A percentile compares a stretch with the other conserved stretches of the same genome.
phyloP scores from a whole-genome alignment of 2,797 vertebrate genomes.

The Myotis vivesi region DNA sequence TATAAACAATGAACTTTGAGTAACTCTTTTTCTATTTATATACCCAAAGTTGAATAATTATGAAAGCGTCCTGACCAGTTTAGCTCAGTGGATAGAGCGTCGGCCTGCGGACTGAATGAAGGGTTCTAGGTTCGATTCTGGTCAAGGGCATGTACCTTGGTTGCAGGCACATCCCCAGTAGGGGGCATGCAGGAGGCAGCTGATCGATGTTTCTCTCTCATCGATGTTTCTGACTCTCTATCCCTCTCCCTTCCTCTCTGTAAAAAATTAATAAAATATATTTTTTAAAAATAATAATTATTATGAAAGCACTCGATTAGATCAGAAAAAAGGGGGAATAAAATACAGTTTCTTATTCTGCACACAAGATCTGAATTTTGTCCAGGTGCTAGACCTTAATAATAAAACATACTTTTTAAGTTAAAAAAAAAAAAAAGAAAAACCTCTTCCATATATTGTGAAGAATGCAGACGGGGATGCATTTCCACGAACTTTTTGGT shows the following conservation, averaged over 20 bases:
- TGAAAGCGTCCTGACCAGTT: not conserved
- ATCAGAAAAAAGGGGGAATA: conserved; percentile 22
- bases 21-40: not conserved
- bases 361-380: conserved; percentile 53
- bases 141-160: too few relatives aligned
- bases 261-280: too few relatives aligned
- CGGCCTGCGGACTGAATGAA: too few relatives aligned
- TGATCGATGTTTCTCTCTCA: too few relatives aligned
- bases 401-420: conserved; percentile 58
- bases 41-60: conserved; percentile 34
- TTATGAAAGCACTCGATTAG: conserved; percentile 7
- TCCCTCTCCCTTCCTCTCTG: too few relatives aligned
- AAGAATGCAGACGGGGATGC: not conserved
- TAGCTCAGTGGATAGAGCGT: too few relatives aligned
- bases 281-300: too few relatives aligned
- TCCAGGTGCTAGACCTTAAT: conserved; percentile 12
- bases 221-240: too few relatives aligned
- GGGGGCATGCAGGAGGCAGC: too few relatives aligned
- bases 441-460: too few relatives aligned
- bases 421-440: not conserved
- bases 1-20: conserved; percentile 12
- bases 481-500: not conserved
- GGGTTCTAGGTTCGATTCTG: too few relatives aligned
- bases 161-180: too few relatives aligned
- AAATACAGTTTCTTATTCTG: not conserved